Conservation (phyloP, 1,140 invertebrate species). For the Sitobion miscanthi region DNA sequence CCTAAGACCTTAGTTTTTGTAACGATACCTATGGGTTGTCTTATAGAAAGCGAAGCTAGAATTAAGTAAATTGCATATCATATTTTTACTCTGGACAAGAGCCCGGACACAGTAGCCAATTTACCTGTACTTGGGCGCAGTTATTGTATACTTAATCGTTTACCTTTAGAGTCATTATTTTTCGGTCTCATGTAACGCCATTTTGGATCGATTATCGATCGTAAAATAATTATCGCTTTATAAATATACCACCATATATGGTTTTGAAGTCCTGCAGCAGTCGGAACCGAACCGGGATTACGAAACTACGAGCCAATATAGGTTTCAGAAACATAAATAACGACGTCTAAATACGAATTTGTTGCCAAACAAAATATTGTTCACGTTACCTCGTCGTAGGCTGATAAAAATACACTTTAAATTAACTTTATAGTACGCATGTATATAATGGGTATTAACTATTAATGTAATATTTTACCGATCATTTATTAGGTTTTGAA, state of each 20-base stretch:
- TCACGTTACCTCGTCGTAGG: neutral
- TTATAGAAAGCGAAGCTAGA: too few species aligned
- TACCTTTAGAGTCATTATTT: neutral
- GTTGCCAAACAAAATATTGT: constrained; percentile 44
- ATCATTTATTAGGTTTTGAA: neutral
- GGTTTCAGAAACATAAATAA: constrained; percentile 40
- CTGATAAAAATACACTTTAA: constrained; percentile 12
- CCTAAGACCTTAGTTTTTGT: too few species aligned
- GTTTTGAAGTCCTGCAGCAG: neutral
- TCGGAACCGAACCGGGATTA: neutral
- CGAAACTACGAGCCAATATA: neutral
- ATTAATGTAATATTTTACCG: neutral
- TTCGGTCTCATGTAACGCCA: neutral
- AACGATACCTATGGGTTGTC: too few species aligned
- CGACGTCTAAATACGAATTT: constrained; percentile 22
- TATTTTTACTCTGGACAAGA: neutral
- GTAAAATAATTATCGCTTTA: neutral
- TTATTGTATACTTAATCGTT: neutral
- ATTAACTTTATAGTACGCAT: neutral
- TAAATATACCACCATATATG: neutral
- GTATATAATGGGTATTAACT: neutral
- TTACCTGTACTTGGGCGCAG: neutral
- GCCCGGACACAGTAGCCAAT: neutral
- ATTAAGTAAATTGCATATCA: neutral
- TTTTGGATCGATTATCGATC: neutral